Percentiles rank a stretch among this genome's conserved stretches.
phyloP scores from a whole-genome alignment of 2,113 vertebrate genomes.

The Thymallus thymallus region DNA sequence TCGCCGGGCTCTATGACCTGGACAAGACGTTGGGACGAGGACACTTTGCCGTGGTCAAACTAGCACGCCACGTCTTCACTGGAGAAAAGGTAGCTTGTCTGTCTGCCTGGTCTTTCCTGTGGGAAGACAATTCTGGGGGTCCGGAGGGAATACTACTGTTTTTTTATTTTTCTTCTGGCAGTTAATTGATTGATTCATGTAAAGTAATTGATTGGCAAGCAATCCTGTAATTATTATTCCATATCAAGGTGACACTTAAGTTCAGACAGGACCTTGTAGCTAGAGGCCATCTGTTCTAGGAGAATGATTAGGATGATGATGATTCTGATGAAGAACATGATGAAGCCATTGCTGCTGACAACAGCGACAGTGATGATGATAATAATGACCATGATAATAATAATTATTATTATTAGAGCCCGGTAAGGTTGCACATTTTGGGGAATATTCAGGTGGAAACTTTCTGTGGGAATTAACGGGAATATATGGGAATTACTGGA shows the following conservation, averaged over 20 bases:
- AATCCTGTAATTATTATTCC: background rate
- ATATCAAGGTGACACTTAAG: no score
- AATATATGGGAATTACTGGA: no score
- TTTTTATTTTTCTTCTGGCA: background rate
- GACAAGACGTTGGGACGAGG: conserved; percentile 98
- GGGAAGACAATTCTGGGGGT: background rate
- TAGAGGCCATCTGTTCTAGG: no score
- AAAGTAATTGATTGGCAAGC: background rate
- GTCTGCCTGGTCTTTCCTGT: background rate
- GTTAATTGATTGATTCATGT: background rate
- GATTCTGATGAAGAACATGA: no score
- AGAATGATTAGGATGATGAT: no score
- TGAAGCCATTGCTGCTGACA: no score
- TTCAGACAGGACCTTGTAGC: no score
- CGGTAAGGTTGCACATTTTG: no score
- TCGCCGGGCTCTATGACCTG: conserved; percentile 95
- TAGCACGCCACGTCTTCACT: conserved; percentile 97
- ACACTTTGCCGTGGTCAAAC: conserved; percentile 98
- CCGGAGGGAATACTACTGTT: background rate
- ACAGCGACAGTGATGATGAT: no score
- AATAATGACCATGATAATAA: background rate
- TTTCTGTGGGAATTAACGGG: no score
- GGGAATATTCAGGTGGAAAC: no score
- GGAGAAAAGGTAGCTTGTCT: conserved; percentile 82
- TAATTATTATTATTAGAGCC: no score